A percentile compares a stretch with the other conserved stretches of the same genome.
Conservation (phyloP, 1,140 invertebrate species). For the Zaprionus kolodkinae region DNA sequence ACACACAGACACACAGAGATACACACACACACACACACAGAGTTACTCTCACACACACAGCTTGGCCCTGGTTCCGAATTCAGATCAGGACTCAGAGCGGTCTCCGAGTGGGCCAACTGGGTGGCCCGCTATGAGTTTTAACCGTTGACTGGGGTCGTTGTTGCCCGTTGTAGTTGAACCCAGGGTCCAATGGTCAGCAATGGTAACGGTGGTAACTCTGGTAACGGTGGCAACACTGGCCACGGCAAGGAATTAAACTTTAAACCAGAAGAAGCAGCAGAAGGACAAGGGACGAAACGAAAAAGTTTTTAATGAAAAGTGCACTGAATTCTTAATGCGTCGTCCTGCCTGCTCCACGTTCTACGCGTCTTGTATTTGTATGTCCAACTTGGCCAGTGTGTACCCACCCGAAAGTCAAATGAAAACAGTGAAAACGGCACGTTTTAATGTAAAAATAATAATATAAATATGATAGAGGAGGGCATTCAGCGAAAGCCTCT, state of each 20-base stretch:
- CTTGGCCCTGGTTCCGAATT: slow-evolving; percentile 33
- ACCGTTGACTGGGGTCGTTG: slow-evolving; percentile 48
- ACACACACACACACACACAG: neutral
- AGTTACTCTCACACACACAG: neutral
- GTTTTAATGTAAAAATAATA: neutral
- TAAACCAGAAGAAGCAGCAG: slow-evolving; percentile 50
- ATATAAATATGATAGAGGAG: neutral
- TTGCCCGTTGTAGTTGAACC: slow-evolving; percentile 24
- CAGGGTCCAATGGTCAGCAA: slow-evolving; percentile 24
- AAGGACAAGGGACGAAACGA: slow-evolving; percentile 37
- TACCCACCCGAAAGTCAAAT: slow-evolving; percentile 26
- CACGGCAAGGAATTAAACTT: slow-evolving; percentile 50
- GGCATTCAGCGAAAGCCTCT: neutral
- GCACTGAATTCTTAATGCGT: slow-evolving; percentile 47
- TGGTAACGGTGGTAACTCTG: neutral
- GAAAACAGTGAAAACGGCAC: slow-evolving; percentile 10
- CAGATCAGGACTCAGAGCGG: slow-evolving; percentile 26
- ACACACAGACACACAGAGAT: slow-evolving; percentile 16
- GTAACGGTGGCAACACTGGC: too few relatives aligned
- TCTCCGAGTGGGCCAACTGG: slow-evolving; percentile 39
- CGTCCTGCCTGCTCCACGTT: neutral
- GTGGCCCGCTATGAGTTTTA: slow-evolving; percentile 69
- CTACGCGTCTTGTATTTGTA: slow-evolving; percentile 3
- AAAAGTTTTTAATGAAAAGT: slow-evolving; percentile 74
- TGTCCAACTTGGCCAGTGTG: slow-evolving; percentile 22